Conservation (phyloP, 2,888 invertebrate genomes). For the Zele albiditarsus region DNA sequence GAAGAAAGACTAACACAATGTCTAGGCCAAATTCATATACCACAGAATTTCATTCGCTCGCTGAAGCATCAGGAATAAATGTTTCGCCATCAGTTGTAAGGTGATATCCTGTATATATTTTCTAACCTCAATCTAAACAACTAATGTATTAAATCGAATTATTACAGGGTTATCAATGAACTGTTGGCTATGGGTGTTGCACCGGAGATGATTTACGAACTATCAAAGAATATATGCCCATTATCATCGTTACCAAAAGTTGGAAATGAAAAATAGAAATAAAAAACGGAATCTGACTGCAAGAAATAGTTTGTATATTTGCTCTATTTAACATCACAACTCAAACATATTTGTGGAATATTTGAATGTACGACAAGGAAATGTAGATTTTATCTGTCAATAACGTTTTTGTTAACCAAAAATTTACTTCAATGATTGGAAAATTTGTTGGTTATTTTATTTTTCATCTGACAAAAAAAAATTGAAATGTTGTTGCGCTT, state of each 20-base stretch:
- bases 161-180: conserved; percentile 2
- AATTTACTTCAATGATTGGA: no score
- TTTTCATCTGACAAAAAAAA: no score
- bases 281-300: no score
- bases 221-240: conserved; percentile 2
- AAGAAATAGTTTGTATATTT: no score
- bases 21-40: background rate
- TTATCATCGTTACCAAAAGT: background rate
- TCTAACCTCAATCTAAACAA: background rate
- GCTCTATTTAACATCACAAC: no score
- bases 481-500: no score
- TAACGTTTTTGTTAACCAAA: no score
- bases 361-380: no score
- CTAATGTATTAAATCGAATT: background rate
- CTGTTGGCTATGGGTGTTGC: conserved; percentile 3
- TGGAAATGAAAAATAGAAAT: background rate
- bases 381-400: no score
- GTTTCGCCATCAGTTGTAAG: background rate
- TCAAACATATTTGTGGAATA: no score
- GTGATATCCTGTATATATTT: background rate
- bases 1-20: background rate
- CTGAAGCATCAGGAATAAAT: conserved; percentile 12
- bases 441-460: no score
- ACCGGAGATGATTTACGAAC: background rate
- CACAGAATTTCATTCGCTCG: background rate